Percentiles rank a stretch among this genome's conserved stretches.
phyloP scores from a whole-genome alignment of 2,888 invertebrate species.

The Cyaniris semiargus region DNA sequence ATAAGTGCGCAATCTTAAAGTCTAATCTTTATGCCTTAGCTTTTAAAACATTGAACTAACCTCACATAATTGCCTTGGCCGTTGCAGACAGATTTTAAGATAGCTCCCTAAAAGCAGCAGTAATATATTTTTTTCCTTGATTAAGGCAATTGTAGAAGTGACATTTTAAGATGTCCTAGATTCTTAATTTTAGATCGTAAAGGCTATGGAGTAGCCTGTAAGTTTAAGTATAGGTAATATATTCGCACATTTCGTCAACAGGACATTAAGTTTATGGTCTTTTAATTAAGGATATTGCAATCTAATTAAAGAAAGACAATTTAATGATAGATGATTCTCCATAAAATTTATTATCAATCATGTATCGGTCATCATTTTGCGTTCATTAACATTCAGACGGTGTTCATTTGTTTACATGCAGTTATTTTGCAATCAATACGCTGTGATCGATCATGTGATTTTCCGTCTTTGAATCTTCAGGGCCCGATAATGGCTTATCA shows the following conservation, averaged over 20 bases:
- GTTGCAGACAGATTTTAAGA: slow-evolving; percentile 2
- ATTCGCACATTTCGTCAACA: background rate
- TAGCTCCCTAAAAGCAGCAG: background rate
- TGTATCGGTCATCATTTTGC: background rate
- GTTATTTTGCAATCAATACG: slow-evolving; percentile 19
- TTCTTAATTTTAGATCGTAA: background rate
- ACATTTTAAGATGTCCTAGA: background rate
- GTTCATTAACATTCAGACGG: slow-evolving; percentile 3
- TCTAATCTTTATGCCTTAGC: slow-evolving; percentile 5
- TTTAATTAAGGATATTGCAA: slow-evolving; percentile 24
- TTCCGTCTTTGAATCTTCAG: background rate
- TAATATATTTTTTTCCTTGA: background rate
- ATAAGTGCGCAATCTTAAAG: background rate
- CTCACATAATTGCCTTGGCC: slow-evolving; percentile 15
- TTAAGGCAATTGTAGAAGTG: slow-evolving; percentile 9
- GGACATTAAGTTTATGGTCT: slow-evolving; percentile 5
- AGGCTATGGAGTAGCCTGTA: background rate
- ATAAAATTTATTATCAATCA: slow-evolving; percentile 19
- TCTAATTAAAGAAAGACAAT: slow-evolving; percentile 9
- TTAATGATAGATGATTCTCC: slow-evolving; percentile 22
- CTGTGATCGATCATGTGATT: background rate
- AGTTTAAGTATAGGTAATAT: background rate
- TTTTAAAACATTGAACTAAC: slow-evolving; percentile 3
- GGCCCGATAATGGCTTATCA: background rate
- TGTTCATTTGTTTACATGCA: slow-evolving; percentile 1